Evolutionary conservation across 2,797 vertebrate genomes (phyloP), one percentile per base, ranked within the genome.

Genomic region (Sebastes oblongus): DNA sequence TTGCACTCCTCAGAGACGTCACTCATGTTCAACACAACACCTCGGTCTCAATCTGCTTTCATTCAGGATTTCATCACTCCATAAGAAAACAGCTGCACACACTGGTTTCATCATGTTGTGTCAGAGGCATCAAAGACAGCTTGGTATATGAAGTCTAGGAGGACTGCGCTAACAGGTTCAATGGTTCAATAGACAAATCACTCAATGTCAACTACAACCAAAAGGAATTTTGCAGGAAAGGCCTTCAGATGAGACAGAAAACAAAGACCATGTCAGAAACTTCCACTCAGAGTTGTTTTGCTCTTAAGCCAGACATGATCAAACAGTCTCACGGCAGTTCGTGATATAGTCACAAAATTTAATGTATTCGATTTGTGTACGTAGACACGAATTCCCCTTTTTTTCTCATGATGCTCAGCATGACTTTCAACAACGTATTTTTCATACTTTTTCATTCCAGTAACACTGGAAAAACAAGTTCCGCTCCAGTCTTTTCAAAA

Each of bases 51-150:
- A 36, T 89, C 72, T 81, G 80, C 54, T 85, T 69, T 66, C 65
- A 78, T 69, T 86, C 77, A 65, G 34, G 72, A 77, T 86, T 88
- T 88, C 86, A 75, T 91, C 87, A 82, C 70, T 66, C 59, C 72
- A 52, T 4, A 59, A 58, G 77, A 12, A 18, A 73, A 71, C 58
- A 59, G 82, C 73, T 30, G 70, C 50, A 73, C 71, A 76, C 55
- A 27, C 80, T 50, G 60, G 75, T 92, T 91, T 91, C 87, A 90
- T 92, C 93, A 89, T 54, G 66, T 79, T 81, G 89, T 80, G 86
- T 85, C 87, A 75, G 59, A 67, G 34, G 86, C 89, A 86, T 93
- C 91, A 95, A 92, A 93, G 75, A 69, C 69, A 55, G 66, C 72
- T 66, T 66, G 65, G 25, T 84, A 86, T 81, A 73, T 85, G 66